Base-by-base conservation (phyloP, 2,113 vertebrate genomes). In the Muntiacus muntjak region DNA sequence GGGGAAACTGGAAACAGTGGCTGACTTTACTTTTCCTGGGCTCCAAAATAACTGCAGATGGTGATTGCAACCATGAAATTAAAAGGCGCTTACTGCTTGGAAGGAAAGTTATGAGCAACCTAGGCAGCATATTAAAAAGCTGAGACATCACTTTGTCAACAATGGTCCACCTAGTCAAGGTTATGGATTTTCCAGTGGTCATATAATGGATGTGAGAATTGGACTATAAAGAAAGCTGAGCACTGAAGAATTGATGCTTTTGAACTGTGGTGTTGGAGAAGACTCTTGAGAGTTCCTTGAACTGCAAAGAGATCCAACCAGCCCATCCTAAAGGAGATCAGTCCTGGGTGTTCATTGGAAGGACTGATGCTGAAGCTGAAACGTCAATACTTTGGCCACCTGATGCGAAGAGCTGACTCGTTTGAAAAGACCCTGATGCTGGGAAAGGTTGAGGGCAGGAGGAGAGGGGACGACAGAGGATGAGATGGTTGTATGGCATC, bases 201-300 rank as follows among this genome's bases (percentile, higher is more conserved):
- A 67, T n/a, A 7, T 67, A n/a, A n/a, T 67, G 8, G 64, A n/a
- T n/a, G 7, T n/a, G 16, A n/a, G 16, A 67, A 33, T 19, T n/a
- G 64, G 8, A 10, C 16, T 67, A 2, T 19, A 33, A 67, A 67
- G 64, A 67, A n/a, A 19, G 64, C 33, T 67, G 16, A 67, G 4
- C 0, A 0, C 33, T 2, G 0, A n/a, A n/a, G 2, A n/a, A 67
- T n/a, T n/a, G 33, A n/a, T n/a, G 8, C 33, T 67, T 67, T 67
- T 67, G 64, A n/a, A n/a, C 33, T n/a, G 17, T n/a, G 16, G 30
- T n/a, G 16, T 67, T 67, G 33, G 64, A 67, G 33, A 67, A n/a
- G 64, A 67, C 4, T 8, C 8, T 67, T 67, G 17, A 19, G 64
- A 67, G 2, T 5, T 7, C 33, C 33, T 19, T n/a, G 33, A 8